Percentiles rank a stretch among this genome's conserved stretches.
phyloP scores from a whole-genome alignment of 2,888 invertebrate genomes.

The Odontomyia ornata region DNA sequence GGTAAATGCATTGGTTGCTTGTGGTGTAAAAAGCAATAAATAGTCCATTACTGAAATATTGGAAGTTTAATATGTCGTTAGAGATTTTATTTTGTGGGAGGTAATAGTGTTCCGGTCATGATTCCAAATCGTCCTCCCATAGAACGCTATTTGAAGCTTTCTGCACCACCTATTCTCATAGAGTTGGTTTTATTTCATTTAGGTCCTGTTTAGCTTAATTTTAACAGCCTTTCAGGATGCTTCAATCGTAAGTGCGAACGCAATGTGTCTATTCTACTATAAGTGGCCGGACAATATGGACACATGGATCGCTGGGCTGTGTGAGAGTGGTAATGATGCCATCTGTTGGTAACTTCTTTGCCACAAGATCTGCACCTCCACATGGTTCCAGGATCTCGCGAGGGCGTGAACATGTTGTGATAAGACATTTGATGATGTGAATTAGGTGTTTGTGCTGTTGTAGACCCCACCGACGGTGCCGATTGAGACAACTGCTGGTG shows the following conservation, averaged over 20 bases:
- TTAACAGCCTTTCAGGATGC: slow-evolving; percentile 67
- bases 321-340: slow-evolving; percentile 89
- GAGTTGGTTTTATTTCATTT: background rate
- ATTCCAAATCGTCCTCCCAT: background rate
- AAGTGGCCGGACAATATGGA: slow-evolving; percentile 85
- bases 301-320: slow-evolving; percentile 81
- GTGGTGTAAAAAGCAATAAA: background rate
- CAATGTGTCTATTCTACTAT: slow-evolving; percentile 87
- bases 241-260: slow-evolving; percentile 83
- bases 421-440: slow-evolving; percentile 72
- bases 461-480: slow-evolving; percentile 25
- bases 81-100: background rate
- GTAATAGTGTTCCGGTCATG: background rate
- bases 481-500: slow-evolving; percentile 34
- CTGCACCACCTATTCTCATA: background rate
- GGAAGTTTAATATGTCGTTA: background rate
- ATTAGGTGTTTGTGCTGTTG: slow-evolving; percentile 42
- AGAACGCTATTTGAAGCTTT: background rate
- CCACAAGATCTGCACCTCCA: slow-evolving; percentile 86
- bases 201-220: slow-evolving; percentile 57
- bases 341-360: slow-evolving; percentile 87
- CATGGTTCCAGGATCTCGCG: slow-evolving; percentile 75
- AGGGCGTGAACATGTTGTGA: slow-evolving; percentile 84
- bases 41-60: background rate
- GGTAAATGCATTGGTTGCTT: slow-evolving; percentile 43